These are phyloP conservation scores for Myocastor coypus DNA, from an alignment of 2,113 vertebrate genomes.

Conservation along the genomic window DNA sequence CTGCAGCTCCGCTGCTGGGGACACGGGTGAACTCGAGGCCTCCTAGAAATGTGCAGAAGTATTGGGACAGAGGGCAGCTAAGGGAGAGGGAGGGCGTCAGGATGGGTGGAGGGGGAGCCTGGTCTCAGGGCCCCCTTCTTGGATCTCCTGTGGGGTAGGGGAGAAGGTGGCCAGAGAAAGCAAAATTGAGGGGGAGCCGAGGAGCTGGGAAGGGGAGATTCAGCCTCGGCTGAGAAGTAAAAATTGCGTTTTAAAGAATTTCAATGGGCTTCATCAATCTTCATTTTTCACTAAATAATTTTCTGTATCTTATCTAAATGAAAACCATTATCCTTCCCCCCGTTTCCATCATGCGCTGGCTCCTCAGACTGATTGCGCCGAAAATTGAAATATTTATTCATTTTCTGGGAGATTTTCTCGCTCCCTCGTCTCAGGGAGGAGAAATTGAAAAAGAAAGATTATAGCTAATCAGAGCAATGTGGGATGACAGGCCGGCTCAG, in stretches of 20 bases:
- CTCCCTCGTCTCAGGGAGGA: constrained; percentile 72
- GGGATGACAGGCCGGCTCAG: constrained; percentile 64
- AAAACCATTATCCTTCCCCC: constrained; percentile 87
- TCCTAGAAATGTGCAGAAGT: constrained; percentile 18
- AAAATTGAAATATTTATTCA: constrained; percentile 90
- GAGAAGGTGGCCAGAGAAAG: constrained; percentile 7
- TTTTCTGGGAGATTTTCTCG: constrained; percentile 84
- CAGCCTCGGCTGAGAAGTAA: constrained; percentile 73
- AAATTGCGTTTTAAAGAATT: constrained; percentile 77
- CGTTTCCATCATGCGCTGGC: constrained; percentile 83
- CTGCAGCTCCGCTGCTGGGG: not conserved
- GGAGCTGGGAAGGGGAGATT: constrained; percentile 21
- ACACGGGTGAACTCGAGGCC: not conserved
- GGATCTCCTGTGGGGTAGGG: not conserved
- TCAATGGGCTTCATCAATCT: constrained; percentile 86
- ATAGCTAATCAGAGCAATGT: constrained; percentile 76
- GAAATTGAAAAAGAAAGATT: constrained; percentile 77
- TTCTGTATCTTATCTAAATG: constrained; percentile 89
- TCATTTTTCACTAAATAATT: constrained; percentile 89
- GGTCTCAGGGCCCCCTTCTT: not conserved
- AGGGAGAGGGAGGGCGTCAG: not conserved
- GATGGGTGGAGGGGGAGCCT: not conserved
- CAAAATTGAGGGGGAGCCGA: not conserved
- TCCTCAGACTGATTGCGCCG: constrained; percentile 83
- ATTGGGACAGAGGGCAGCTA: not conserved